phyloP scores from a whole-genome alignment of 92 coral and sea anemone species.

The Parazoanthus darwini region DNA sequence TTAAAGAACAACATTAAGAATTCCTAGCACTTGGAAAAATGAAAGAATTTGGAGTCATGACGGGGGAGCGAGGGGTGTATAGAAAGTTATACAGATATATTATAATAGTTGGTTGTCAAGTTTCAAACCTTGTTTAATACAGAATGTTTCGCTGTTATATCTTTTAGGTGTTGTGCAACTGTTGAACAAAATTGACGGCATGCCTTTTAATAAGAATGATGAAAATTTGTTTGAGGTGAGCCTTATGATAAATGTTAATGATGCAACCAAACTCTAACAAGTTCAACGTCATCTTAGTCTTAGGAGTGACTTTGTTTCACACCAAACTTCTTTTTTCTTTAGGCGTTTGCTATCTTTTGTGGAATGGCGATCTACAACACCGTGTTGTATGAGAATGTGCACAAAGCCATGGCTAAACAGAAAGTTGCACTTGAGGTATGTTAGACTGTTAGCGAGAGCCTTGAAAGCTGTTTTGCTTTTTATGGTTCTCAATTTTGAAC shows the following conservation, averaged over 20 bases:
- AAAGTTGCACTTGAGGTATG: slow-evolving; percentile 95
- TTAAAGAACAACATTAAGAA: too few species aligned
- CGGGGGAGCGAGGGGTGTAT: background rate
- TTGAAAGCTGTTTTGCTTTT: background rate
- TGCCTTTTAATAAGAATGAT: slow-evolving; percentile 92
- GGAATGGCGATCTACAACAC: slow-evolving; percentile 99
- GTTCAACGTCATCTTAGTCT: background rate
- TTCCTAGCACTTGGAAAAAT: background rate
- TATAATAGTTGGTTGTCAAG: background rate
- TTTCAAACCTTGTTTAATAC: background rate
- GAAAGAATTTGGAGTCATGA: background rate
- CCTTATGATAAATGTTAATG: too few species aligned
- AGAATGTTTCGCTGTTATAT: background rate
- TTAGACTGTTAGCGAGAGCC: background rate
- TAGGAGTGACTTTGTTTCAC: background rate
- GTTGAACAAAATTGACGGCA: slow-evolving; percentile 92
- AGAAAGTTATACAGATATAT: too few species aligned
- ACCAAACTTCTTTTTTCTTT: background rate
- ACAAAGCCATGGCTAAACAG: slow-evolving; percentile 98
- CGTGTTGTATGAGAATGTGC: slow-evolving; percentile 94
- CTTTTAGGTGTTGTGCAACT: slow-evolving; percentile 95
- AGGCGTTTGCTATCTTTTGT: slow-evolving; percentile 99
- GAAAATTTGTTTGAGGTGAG: slow-evolving; percentile 95
- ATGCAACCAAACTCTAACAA: background rate
- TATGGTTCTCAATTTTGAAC: too few species aligned